phyloP scores from a whole-genome alignment of 2,888 invertebrate species.

The Tetanocera ferruginea region DNA sequence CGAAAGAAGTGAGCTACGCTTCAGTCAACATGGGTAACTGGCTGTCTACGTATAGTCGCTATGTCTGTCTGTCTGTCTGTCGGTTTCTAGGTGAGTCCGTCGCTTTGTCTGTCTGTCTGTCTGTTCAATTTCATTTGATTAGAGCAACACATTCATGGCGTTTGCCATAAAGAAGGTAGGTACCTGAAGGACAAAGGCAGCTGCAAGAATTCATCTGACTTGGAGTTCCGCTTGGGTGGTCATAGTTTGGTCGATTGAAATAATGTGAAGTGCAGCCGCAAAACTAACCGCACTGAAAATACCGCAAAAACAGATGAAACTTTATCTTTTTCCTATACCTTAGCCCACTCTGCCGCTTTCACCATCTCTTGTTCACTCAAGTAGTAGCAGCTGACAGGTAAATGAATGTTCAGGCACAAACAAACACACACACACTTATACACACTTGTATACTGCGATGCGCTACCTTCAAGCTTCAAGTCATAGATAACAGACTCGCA shows the following conservation, averaged over 20 bases:
- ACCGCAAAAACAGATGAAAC: slow-evolving; percentile 22
- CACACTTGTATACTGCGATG: background rate
- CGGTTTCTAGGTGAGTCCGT: background rate
- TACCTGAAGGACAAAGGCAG: background rate
- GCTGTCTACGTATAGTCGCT: background rate
- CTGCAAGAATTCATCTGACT: background rate
- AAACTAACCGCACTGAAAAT: slow-evolving; percentile 38
- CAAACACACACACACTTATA: background rate
- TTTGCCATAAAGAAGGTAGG: background rate
- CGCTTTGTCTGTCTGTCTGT: background rate
- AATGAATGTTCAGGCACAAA: slow-evolving; percentile 11
- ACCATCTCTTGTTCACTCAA: too few species aligned
- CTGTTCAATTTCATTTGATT: slow-evolving; percentile 46
- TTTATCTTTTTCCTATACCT: slow-evolving; percentile 7
- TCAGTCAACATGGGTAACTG: background rate
- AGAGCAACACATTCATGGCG: slow-evolving; percentile 32
- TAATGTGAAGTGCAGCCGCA: slow-evolving; percentile 35
- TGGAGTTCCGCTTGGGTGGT: background rate
- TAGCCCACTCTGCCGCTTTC: too few species aligned
- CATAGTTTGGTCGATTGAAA: slow-evolving; percentile 31
- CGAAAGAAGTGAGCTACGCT: background rate
- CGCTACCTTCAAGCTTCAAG: background rate
- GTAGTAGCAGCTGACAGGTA: background rate
- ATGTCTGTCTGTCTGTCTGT: background rate
- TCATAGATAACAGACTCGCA: slow-evolving; percentile 13